Evolutionary conservation across 1,140 invertebrate species (phyloP), one percentile per base, ranked within the genome.

Genomic region (Drosophila arawakana): DNA sequence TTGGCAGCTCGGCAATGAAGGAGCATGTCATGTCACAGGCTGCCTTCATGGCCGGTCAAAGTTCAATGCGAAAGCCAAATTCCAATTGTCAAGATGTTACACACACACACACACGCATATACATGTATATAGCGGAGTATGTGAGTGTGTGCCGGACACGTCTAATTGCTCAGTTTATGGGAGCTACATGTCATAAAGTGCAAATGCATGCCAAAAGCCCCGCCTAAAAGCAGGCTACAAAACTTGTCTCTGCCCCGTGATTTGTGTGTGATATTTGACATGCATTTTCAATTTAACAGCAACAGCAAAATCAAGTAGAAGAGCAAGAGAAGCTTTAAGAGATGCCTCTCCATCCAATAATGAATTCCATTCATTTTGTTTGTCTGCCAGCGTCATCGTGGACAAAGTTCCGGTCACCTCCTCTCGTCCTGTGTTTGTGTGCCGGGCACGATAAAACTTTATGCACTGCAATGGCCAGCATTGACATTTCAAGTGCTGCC

Each of bases 341-440:
- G 37, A 35, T 13, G 43, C 52, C 47, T 21, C 46, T 25, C 62
- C 44, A 67, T 57, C 68, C 78, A 84, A 88, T 91, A 91, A 91
- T 91, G 88, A 88, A 91, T 88, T 91, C 88, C 88, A 90, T 90
- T 90, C 63, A 80, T 89, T 84, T 81, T 82, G 80, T 81, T 77
- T 83, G 78, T 50, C 49, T 43, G 11, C 55, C 76, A 62, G 37
- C 57, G 25, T 47, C 61, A 21, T 61, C 61, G 30, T 61, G 57
- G 11, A 43, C 41, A 66, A 65, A 80, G 68, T 69, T 78, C 60
- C 58, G 57, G 68, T 47, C n/a, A 8, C 52, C 18, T 9, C 43
- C 18, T 21, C 34, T 25, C 25, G 55, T 21, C 59, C 18, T 21
- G 18, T 21, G 18, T 21, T 21, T 21, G 52, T 50, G 52, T 9